phyloP scores from a whole-genome alignment of 2,888 invertebrate species.

The Orthosia gracilis region DNA sequence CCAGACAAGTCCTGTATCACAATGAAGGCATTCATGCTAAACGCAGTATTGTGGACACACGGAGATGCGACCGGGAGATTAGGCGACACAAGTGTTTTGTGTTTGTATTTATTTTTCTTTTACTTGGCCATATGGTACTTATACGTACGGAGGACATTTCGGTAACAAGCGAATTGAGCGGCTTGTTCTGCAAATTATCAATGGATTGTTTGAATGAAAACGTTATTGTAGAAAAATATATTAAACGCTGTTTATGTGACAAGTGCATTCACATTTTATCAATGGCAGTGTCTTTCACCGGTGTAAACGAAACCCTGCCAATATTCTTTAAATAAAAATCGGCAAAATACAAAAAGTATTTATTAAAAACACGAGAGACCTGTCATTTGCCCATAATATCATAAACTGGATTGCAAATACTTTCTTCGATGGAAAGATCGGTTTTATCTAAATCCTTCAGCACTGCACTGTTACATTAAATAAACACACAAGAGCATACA shows the following conservation, averaged over 20 bases:
- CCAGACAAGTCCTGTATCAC: conserved; percentile 70
- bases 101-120: conserved; percentile 33
- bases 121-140: conserved; percentile 22
- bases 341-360: neutral
- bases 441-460: conserved; percentile 13
- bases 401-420: neutral
- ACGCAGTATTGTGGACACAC: conserved; percentile 50
- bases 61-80: conserved; percentile 54
- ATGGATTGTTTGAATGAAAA: conserved; percentile 11
- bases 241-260: too few species aligned
- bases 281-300: neutral
- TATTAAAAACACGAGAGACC: neutral
- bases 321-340: neutral
- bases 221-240: too few species aligned
- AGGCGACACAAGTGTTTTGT: conserved; percentile 56
- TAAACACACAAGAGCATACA: conserved; percentile 57
- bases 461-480: conserved; percentile 30
- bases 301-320: neutral
- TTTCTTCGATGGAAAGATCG: neutral
- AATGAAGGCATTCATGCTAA: conserved; percentile 74
- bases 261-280: neutral
- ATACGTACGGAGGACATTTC: conserved; percentile 27
- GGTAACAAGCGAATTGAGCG: conserved; percentile 36
- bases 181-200: conserved; percentile 27
- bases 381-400: too few species aligned